phyloP scores from a whole-genome alignment of 2,113 vertebrate genomes.

The Colinus virginianus region DNA sequence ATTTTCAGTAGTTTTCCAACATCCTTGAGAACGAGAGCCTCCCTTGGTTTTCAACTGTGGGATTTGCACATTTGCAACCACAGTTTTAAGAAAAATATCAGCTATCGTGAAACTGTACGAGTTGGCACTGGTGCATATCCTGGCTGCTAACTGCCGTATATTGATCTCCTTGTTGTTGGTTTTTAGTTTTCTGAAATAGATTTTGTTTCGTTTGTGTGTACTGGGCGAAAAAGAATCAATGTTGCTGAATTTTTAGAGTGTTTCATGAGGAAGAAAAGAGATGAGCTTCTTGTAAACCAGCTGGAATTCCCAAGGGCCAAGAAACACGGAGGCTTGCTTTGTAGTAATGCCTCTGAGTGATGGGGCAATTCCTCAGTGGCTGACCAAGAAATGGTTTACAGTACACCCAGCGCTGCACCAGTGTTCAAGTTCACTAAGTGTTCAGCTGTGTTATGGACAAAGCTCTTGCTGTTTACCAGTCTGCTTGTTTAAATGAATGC shows the following conservation, averaged over 20 bases:
- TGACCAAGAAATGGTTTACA: background rate
- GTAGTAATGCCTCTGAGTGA: background rate
- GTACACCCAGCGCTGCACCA: accelerated
- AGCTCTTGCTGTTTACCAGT: background rate
- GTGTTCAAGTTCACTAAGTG: background rate
- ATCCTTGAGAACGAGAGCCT: background rate
- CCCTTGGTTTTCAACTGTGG: background rate
- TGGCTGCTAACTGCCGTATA: slow-evolving; percentile 23
- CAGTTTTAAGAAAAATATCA: slow-evolving; percentile 33
- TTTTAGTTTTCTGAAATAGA: slow-evolving; percentile 29
- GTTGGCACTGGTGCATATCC: slow-evolving; percentile 6
- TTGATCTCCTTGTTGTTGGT: slow-evolving; percentile 7
- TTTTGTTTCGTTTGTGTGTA: slow-evolving; percentile 7
- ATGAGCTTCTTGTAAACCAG: background rate
- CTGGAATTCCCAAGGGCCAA: background rate
- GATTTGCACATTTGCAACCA: slow-evolving; percentile 49
- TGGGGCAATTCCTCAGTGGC: background rate
- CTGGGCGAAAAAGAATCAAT: background rate
- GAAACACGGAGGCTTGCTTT: background rate
- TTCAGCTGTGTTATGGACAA: background rate
- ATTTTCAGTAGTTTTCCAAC: background rate
- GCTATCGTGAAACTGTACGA: slow-evolving; percentile 8
- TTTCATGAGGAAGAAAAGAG: slow-evolving; percentile 21
- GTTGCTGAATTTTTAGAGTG: background rate
- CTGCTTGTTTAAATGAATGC: background rate